These are phyloP conservation scores for Drosophila gunungcola DNA, from an alignment of 1,140 invertebrate genomes.

Conservation along the genomic window DNA sequence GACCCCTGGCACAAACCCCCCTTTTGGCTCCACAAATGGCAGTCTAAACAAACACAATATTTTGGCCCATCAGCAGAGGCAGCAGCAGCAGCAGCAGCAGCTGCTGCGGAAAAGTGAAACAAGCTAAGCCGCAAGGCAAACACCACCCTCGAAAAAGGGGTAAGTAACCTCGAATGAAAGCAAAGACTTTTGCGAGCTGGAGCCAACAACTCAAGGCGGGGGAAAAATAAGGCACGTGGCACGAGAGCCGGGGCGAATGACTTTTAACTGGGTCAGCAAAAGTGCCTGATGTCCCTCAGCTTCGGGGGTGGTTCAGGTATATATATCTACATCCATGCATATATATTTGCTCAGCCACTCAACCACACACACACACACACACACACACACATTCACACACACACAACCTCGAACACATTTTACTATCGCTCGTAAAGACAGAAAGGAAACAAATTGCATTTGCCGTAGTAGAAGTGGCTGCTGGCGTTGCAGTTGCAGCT, in stretches of 20 bases:
- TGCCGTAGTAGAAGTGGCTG: conserved; percentile 36
- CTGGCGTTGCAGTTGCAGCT: conserved; percentile 33
- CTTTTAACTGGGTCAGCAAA: conserved; percentile 81
- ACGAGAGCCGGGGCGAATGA: conserved; percentile 59
- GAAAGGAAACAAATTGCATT: conserved; percentile 41
- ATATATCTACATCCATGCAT: not conserved
- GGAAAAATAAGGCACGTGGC: conserved; percentile 42
- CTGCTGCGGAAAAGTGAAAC: conserved; percentile 36
- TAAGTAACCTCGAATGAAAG: conserved; percentile 82
- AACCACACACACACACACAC: conserved; percentile 17
- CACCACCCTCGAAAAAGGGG: conserved; percentile 43
- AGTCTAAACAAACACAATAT: conserved; percentile 57
- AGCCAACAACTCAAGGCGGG: conserved; percentile 1
- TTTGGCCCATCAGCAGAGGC: conserved; percentile 36
- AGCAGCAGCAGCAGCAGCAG: not conserved
- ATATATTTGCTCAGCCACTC: conserved; percentile 32
- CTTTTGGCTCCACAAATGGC: conserved; percentile 15
- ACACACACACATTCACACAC: conserved; percentile 2
- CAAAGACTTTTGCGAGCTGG: conserved; percentile 51
- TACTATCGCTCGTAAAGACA: conserved; percentile 76
- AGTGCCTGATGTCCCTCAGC: conserved; percentile 45
- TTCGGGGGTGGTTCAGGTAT: conserved; percentile 41
- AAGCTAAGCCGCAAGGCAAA: conserved; percentile 31
- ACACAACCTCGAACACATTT: conserved; percentile 31
- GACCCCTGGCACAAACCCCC: not conserved